Base-by-base conservation (phyloP, 2,888 invertebrate genomes). In the Halictus quadricinctus region DNA sequence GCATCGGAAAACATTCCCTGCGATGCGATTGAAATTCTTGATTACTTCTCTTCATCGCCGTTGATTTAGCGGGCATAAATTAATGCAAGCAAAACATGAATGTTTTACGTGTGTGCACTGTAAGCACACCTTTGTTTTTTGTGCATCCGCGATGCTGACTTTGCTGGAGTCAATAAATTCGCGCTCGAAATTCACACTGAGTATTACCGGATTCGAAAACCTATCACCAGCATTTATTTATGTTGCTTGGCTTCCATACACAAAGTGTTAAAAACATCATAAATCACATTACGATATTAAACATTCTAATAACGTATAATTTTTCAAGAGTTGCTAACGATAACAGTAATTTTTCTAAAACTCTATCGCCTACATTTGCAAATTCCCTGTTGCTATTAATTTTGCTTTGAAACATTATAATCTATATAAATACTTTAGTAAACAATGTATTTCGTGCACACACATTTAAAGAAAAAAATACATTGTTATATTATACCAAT, bases 1-100 rank as follows among this genome's bases (percentile, higher is more conserved):
- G 43, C 48, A 21, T 54, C 36, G 76, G 36, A 75, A 74, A 80
- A 64, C 69, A 50, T 76, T 60, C 36, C 60, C 58, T 18, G 66
- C 70, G 60, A 25, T 70, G 84, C 81, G 77, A 76, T 81, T 82
- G 84, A 79, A 86, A 87, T 89, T 88, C 89, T 85, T 92, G 91
- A 92, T 92, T 92, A 87, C 89, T 88, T 83, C 89, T 87, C 86
- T 91, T 91, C 90, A 87, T 64, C 50, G 64, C 79, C 78, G 86
- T 84, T 82, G 78, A 86, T 86, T 85, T 79, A 75, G 81, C 69
- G 70, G 48, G 83, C 87, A 81, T 81, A 78, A 72, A 77, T 80
- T 83, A 89, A 89, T 77, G 80, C 73, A 80, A 75, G 72, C 84
- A 73, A 64, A 87, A 84, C 79, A 72, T 48, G 29, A 46, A 48